These are phyloP conservation scores for Dolichotis patagonum DNA, from an alignment of 2,113 vertebrate species.

Conservation along the genomic window DNA sequence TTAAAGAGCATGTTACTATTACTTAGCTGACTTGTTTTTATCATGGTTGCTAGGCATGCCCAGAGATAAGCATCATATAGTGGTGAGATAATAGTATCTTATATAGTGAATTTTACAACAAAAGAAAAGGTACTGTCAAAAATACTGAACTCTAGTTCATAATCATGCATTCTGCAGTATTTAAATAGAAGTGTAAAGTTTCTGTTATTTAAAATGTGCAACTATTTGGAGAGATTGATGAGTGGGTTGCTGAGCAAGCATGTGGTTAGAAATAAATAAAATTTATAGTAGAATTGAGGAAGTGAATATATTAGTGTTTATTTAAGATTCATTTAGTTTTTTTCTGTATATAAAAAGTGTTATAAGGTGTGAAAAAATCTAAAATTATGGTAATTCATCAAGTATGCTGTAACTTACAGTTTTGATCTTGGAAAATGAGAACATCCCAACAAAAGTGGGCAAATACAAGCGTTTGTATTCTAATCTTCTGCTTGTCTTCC, in stretches of 20 bases:
- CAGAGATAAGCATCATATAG: not conserved
- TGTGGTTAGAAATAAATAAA: not conserved
- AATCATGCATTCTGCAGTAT: not conserved
- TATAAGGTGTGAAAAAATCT: not conserved
- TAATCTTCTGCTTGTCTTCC: not conserved
- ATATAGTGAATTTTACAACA: not conserved
- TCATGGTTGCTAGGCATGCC: not conserved
- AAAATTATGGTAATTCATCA: not conserved
- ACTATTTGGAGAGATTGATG: not conserved
- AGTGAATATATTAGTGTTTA: not conserved
- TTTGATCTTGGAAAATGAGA: not conserved
- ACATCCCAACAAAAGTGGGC: not conserved
- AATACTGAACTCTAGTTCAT: not conserved
- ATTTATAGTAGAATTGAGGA: not conserved
- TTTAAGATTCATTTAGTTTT: not conserved
- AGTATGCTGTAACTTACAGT: not conserved
- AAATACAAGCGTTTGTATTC: not conserved
- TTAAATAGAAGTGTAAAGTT: not conserved
- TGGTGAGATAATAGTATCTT: not conserved
- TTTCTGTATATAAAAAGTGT: constrained; percentile 11
- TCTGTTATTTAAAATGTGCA: not conserved
- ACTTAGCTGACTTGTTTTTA: not conserved
- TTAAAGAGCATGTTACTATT: not conserved
- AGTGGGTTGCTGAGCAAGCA: not conserved
- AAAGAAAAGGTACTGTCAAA: constrained; percentile 9